Evolutionary conservation across 2,113 vertebrate genomes (phyloP).

Genomic region (Calcarius ornatus): DNA sequence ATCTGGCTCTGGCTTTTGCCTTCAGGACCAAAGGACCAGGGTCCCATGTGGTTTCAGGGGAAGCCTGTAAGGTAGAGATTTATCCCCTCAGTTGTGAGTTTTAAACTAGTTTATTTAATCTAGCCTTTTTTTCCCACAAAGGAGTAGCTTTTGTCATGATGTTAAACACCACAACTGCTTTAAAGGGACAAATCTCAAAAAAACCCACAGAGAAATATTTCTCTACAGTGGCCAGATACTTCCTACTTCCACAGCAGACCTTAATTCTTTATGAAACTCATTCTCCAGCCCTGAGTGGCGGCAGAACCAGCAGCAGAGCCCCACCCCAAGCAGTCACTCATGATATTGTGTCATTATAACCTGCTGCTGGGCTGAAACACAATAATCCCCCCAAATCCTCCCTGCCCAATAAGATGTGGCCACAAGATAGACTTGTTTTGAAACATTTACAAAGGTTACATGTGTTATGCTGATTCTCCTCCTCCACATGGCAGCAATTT

Average conservation of each 20-base stretch:
- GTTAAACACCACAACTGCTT: neutral
- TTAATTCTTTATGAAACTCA: neutral
- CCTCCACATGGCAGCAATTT: neutral
- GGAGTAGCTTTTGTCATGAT: neutral
- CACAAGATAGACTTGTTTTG: neutral
- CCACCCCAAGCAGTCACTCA: neutral
- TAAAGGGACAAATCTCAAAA: neutral
- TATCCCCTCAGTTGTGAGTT: neutral
- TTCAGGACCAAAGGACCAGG: neutral
- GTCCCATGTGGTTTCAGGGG: neutral
- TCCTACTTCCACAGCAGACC: neutral
- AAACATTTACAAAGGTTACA: neutral
- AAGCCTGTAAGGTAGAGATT: neutral
- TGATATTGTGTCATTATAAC: neutral
- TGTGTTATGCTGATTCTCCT: neutral
- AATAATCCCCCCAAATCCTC: neutral
- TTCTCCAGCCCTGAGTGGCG: neutral
- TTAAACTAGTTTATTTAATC: neutral
- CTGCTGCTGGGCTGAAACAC: neutral
- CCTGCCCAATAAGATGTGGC: neutral
- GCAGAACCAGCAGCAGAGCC: neutral
- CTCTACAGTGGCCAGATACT: neutral
- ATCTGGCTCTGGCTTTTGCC: neutral
- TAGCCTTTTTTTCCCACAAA: neutral
- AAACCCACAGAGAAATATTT: neutral